Evolutionary conservation across 2,797 vertebrate genomes (phyloP), one percentile per base, ranked within the genome.

Genomic region (Trichosurus vulpecula): DNA sequence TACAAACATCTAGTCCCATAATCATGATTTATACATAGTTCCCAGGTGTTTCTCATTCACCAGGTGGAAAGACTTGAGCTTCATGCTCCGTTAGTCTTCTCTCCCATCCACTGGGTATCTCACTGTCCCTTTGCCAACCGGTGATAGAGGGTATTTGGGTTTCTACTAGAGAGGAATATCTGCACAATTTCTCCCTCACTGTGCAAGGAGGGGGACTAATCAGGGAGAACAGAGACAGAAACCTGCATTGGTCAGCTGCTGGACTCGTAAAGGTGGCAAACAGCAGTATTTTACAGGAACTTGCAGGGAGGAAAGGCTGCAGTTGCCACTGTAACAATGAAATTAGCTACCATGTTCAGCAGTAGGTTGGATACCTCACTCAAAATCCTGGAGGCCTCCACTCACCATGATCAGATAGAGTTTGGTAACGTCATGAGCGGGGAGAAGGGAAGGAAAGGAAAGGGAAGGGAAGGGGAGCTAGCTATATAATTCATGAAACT

Each of bases 141-240:
- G 90, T 3, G 22, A 22, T 29, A 11, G 14, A 13, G 29, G 52
- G 27, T 25, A 53, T 74, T 35, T 3, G 41, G n/a, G 25, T n/a
- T 41, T 54, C 31, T 56, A 27, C 35, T n/a, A 31, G 2, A 35
- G 8, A 47, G 16, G 41, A 41, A 11, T 0, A 14, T 47, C 9
- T 27, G 10, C 41, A 51, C 16, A 90, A 90, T 90, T 30, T 90
- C 47, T 52, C 22, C 47, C 54, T 35, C 47, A 31, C 90, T 52
- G 5, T 41, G 53, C 56, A 0, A 13, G 58, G 57, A 52, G 0
- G 0, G 6, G 3, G 25, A 52, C 35, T 5, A 54, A 52, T 0
- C 0, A 87, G 92, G 47, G 35, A 10, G 25, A 29, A 6, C 2
- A 13, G 19, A 16, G 35, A 90, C 58, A 1, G 12, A 47, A 47